Conservation (phyloP, 2,113 vertebrate species). For the Apteryx mantelli region DNA sequence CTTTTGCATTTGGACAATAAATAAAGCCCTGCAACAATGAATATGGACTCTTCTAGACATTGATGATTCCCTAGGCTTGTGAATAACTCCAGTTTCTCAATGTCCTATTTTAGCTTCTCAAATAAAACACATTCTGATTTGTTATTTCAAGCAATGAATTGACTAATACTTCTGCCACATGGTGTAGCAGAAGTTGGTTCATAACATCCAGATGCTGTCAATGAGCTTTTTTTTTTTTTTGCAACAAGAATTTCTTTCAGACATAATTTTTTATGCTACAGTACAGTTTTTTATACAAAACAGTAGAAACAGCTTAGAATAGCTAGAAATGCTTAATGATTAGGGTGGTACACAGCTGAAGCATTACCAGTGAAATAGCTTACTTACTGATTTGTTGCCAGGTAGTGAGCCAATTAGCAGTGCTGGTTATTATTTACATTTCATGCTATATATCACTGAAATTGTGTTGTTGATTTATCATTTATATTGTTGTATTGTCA, state of each 20-base stretch:
- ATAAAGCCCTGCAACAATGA: neutral
- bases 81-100: neutral
- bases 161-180: neutral
- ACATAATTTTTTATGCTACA: conserved; percentile 22
- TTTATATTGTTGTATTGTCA: conserved; percentile 83
- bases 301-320: conserved; percentile 67
- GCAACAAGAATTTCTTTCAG: neutral
- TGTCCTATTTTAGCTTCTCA: neutral
- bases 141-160: neutral
- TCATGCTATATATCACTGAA: conserved; percentile 91
- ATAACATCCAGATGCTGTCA: neutral
- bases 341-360: conserved; percentile 67
- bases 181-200: neutral
- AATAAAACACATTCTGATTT: neutral
- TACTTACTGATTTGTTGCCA: conserved; percentile 83
- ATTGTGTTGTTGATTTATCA: conserved; percentile 90
- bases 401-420: conserved; percentile 88
- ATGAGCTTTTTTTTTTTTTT: neutral
- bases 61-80: neutral
- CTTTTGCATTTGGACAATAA: neutral
- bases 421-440: conserved; percentile 93
- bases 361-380: conserved; percentile 57
- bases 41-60: neutral
- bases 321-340: conserved; percentile 77
- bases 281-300: conserved; percentile 10